Conservation (phyloP, 2,797 vertebrate species). For the Clangula hyemalis region DNA sequence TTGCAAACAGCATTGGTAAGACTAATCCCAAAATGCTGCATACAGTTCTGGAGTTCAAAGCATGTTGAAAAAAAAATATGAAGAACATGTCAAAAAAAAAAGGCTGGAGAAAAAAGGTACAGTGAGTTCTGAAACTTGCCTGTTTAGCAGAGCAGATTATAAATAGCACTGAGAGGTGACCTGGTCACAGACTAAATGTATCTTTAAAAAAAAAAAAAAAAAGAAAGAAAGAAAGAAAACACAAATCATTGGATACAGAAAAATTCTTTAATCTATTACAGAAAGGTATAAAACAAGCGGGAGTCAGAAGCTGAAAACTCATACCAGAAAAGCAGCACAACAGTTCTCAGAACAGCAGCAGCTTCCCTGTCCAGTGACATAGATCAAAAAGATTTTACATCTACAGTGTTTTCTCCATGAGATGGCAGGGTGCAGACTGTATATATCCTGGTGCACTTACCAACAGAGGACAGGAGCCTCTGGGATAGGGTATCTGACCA, state of each 20-base stretch:
- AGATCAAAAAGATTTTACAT: not conserved
- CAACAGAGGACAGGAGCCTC: not conserved
- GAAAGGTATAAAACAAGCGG: not conserved
- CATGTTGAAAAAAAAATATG: not conserved
- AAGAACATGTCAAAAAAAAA: not conserved
- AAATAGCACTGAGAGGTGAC: not conserved
- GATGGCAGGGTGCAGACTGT: not conserved
- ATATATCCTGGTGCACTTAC: accelerated
- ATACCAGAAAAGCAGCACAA: not conserved
- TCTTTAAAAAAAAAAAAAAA: not conserved
- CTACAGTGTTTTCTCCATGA: not conserved
- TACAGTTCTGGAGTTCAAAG: not conserved
- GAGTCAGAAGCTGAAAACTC: not conserved
- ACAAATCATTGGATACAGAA: not conserved
- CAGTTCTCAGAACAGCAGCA: not conserved
- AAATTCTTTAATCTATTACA: not conserved
- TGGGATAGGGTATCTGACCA: not conserved
- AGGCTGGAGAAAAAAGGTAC: not conserved
- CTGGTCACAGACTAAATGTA: not conserved
- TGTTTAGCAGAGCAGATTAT: not conserved
- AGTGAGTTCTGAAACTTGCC: not conserved
- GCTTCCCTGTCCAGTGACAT: not conserved
- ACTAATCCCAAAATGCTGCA: not conserved
- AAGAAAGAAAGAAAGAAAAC: not conserved
- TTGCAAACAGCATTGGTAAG: not conserved